A percentile compares a stretch with the other conserved stretches of the same genome.
phyloP scores from a whole-genome alignment of 1,140 invertebrate species.

The Pseudomyrmex gracilis region DNA sequence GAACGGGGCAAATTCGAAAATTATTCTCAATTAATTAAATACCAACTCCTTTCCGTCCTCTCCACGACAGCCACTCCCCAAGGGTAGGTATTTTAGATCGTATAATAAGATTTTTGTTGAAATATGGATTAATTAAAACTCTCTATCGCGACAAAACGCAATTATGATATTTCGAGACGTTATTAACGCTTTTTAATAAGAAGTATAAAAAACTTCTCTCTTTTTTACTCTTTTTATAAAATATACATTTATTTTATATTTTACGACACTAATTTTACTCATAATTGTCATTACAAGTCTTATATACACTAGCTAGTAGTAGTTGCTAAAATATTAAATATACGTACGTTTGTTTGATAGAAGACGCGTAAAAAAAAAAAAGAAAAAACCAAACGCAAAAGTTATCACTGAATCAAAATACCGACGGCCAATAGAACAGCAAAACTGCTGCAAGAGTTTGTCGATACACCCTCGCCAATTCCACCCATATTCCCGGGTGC shows the following conservation, averaged over 20 bases:
- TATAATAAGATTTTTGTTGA: conserved; percentile 48
- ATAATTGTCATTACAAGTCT: neutral
- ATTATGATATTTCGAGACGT: conserved; percentile 14
- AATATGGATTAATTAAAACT: conserved; percentile 72
- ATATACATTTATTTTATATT: neutral
- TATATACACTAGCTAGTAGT: no score
- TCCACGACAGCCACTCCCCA: conserved; percentile 38
- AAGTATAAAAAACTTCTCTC: neutral
- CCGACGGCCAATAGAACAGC: conserved; percentile 61
- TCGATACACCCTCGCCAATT: conserved; percentile 50
- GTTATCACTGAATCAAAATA: conserved; percentile 77
- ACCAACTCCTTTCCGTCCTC: conserved; percentile 39
- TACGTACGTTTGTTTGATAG: neutral
- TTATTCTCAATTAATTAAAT: conserved; percentile 79
- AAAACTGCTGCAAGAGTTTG: conserved; percentile 58
- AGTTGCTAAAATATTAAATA: neutral
- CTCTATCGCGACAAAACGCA: conserved; percentile 32
- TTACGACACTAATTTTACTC: neutral
- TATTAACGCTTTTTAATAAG: no score
- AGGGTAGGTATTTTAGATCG: conserved; percentile 59
- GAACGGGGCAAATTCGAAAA: conserved; percentile 65
- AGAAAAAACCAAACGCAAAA: conserved; percentile 44
- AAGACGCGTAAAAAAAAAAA: neutral
- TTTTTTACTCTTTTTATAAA: neutral
- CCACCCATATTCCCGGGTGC: conserved; percentile 38